A percentile compares a stretch with the other conserved stretches of the same genome.
Conservation (phyloP, 2,888 invertebrate genomes). For the Quadriops clusia region DNA sequence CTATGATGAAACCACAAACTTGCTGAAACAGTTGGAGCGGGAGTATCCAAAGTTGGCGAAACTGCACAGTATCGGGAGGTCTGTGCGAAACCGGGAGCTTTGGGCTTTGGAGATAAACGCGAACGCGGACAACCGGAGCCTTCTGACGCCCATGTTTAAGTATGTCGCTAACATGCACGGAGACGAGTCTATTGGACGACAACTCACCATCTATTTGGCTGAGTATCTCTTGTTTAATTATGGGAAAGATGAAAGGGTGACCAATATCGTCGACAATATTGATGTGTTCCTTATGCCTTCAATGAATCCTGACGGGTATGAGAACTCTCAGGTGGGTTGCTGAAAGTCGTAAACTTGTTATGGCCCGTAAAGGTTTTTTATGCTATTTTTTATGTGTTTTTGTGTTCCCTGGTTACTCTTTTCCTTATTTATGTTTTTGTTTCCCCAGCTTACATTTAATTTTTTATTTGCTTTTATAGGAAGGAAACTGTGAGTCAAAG, state of each 20-base stretch:
- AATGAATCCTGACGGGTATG: slow-evolving; percentile 96
- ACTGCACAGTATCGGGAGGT: slow-evolving; percentile 69
- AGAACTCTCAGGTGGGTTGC: slow-evolving; percentile 56
- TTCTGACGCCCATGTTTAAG: slow-evolving; percentile 78
- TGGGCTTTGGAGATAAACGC: slow-evolving; percentile 71
- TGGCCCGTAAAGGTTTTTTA: background rate
- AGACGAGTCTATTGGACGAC: slow-evolving; percentile 81
- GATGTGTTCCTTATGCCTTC: slow-evolving; percentile 94
- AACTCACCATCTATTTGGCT: slow-evolving; percentile 71
- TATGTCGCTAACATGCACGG: slow-evolving; percentile 96
- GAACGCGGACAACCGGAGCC: slow-evolving; percentile 46
- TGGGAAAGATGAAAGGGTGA: slow-evolving; percentile 55
- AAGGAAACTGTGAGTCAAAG: slow-evolving; percentile 67
- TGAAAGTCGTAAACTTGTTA: background rate
- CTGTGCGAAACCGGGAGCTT: slow-evolving; percentile 68
- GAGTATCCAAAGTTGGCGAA: slow-evolving; percentile 59
- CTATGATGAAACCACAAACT: slow-evolving; percentile 56
- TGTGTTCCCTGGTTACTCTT: background rate
- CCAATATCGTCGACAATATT: slow-evolving; percentile 68
- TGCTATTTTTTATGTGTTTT: background rate
- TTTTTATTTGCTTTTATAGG: slow-evolving; percentile 39
- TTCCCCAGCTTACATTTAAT: slow-evolving; percentile 1
- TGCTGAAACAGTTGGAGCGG: slow-evolving; percentile 49
- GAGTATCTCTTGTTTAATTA: slow-evolving; percentile 73
- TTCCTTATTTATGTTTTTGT: background rate